A percentile compares a stretch with the other conserved stretches of the same genome.
phyloP scores from a whole-genome alignment of 2,888 invertebrate genomes.

The Hemicrepidius hirtus region DNA sequence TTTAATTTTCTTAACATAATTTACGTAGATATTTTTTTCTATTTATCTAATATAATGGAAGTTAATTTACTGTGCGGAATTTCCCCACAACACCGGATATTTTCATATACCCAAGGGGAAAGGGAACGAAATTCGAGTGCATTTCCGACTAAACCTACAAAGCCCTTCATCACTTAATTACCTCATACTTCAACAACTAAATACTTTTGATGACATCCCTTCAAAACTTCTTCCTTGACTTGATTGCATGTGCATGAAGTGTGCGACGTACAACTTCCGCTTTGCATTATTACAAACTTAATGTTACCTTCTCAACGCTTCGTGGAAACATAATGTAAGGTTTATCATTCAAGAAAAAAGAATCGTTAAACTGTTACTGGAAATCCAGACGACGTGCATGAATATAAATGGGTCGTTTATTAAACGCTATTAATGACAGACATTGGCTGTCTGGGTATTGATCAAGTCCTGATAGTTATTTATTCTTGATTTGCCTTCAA shows the following conservation, averaged over 20 bases:
- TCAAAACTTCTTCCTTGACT: background rate
- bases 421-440: constrained; percentile 36
- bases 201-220: background rate
- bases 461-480: constrained; percentile 42
- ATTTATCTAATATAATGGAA: too few species aligned
- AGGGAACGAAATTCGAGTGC: too few species aligned
- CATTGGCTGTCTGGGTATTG: constrained; percentile 45
- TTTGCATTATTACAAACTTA: constrained; percentile 39
- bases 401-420: constrained; percentile 30
- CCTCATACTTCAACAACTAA: background rate
- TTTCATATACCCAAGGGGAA: too few species aligned
- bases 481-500: constrained; percentile 45
- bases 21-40: too few species aligned
- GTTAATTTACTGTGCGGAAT: too few species aligned
- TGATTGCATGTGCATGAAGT: background rate
- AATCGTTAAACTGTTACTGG: background rate
- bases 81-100: too few species aligned
- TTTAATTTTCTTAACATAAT: too few species aligned
- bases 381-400: background rate
- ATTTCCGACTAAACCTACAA: too few species aligned
- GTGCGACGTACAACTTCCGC: constrained; percentile 20
- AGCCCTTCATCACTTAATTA: background rate
- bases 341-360: background rate
- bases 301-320: constrained; percentile 36
- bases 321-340: background rate